These are phyloP conservation scores for Nebria brevicollis DNA, from an alignment of 2,888 invertebrate species.

Conservation along the genomic window DNA sequence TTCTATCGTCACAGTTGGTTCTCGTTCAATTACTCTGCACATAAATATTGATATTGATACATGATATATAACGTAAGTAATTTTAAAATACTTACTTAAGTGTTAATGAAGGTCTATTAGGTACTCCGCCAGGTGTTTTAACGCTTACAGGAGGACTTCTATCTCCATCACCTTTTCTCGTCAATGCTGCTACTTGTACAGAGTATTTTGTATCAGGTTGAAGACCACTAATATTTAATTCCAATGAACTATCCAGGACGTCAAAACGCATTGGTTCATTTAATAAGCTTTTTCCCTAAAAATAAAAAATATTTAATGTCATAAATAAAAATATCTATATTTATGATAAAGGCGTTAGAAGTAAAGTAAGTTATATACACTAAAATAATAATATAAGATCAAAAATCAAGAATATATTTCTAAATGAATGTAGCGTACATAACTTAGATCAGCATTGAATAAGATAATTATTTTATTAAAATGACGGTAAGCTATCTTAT, in stretches of 20 bases:
- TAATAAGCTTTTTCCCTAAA: constrained; percentile 78
- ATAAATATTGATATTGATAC: constrained; percentile 19
- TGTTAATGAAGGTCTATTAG: constrained; percentile 83
- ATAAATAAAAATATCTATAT: too few relatives aligned
- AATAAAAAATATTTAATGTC: background rate
- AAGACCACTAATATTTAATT: constrained; percentile 86
- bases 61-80: constrained; percentile 6
- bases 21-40: constrained; percentile 81
- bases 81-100: constrained; percentile 72
- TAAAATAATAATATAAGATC: too few relatives aligned
- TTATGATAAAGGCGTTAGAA: too few relatives aligned
- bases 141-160: constrained; percentile 86
- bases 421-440: too few relatives aligned
- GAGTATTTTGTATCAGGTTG: constrained; percentile 96
- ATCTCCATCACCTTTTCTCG: constrained; percentile 96
- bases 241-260: constrained; percentile 81
- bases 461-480: background rate
- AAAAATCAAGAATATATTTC: too few relatives aligned
- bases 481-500: background rate
- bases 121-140: constrained; percentile 93
- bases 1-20: constrained; percentile 88
- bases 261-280: constrained; percentile 90
- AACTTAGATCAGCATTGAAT: background rate
- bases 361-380: too few relatives aligned
- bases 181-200: constrained; percentile 94